Evolutionary conservation across 2,888 invertebrate genomes (phyloP).

Genomic region (Dryadula phaetusa): DNA sequence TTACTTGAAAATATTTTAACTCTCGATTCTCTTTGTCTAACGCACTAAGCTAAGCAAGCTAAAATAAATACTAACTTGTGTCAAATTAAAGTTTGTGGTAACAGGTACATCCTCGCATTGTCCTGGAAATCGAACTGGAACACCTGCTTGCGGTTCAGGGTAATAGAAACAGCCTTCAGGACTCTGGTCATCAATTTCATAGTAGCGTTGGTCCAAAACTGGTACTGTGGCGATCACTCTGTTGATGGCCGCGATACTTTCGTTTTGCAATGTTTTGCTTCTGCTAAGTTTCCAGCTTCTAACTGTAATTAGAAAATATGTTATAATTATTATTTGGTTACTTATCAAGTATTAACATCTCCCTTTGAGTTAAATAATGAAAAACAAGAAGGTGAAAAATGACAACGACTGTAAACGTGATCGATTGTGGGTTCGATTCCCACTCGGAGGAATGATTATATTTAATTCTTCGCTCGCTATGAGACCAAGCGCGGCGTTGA

Average conservation of each 20-base stretch:
- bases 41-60: no score
- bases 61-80: slow-evolving; percentile 42
- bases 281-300: slow-evolving; percentile 64
- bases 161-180: slow-evolving; percentile 60
- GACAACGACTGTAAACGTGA: no score
- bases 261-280: slow-evolving; percentile 48
- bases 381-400: no score
- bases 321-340: no score
- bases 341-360: no score
- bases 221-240: slow-evolving; percentile 49
- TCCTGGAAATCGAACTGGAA: slow-evolving; percentile 59
- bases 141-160: slow-evolving; percentile 54
- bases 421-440: no score
- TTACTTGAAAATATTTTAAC: no score
- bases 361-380: no score
- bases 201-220: slow-evolving; percentile 58
- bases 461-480: no score
- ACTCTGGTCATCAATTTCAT: slow-evolving; percentile 51
- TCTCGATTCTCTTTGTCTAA: no score
- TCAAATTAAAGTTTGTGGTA: slow-evolving; percentile 48
- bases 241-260: slow-evolving; percentile 51
- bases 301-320: slow-evolving; percentile 45
- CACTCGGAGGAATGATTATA: no score
- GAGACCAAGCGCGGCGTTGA: no score
- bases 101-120: slow-evolving; percentile 54